These are phyloP conservation scores for Bovichtus diacanthus DNA, from an alignment of 2,797 vertebrate species.

Conservation along the genomic window DNA sequence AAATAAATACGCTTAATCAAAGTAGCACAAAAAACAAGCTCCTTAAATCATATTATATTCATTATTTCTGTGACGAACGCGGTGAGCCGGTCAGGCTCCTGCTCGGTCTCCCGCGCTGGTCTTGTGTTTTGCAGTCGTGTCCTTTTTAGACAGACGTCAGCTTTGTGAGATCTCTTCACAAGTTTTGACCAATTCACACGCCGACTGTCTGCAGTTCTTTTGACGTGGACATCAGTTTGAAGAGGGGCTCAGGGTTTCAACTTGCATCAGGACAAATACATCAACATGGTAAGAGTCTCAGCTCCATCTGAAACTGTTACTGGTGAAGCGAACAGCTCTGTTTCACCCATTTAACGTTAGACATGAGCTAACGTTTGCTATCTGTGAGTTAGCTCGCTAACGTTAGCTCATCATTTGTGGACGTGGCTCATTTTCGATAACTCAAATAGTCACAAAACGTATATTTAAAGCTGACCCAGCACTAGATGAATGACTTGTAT, in stretches of 20 bases:
- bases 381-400: conserved; percentile 60
- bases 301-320: not conserved
- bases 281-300: conserved; percentile 78
- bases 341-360: conserved; percentile 33
- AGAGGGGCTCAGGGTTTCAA: conserved; percentile 34
- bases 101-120: conserved; percentile 52
- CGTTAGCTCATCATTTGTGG: conserved; percentile 60
- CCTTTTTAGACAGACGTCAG: conserved; percentile 84
- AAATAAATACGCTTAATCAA: rapidly evolving
- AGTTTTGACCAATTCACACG: conserved; percentile 54
- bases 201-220: conserved; percentile 27
- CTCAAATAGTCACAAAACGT: not conserved
- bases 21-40: rapidly evolving
- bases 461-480: not conserved
- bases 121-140: conserved; percentile 85
- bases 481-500: not conserved
- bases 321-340: not conserved
- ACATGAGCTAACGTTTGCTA: conserved; percentile 12
- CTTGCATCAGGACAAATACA: conserved; percentile 37
- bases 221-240: conserved; percentile 55
- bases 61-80: not conserved
- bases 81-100: conserved; percentile 66
- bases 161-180: conserved; percentile 62
- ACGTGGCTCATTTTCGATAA: conserved; percentile 78
- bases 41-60: rapidly evolving